Conservation (phyloP, 2,797 vertebrate genomes). For the Coranthus polyacanthus region DNA sequence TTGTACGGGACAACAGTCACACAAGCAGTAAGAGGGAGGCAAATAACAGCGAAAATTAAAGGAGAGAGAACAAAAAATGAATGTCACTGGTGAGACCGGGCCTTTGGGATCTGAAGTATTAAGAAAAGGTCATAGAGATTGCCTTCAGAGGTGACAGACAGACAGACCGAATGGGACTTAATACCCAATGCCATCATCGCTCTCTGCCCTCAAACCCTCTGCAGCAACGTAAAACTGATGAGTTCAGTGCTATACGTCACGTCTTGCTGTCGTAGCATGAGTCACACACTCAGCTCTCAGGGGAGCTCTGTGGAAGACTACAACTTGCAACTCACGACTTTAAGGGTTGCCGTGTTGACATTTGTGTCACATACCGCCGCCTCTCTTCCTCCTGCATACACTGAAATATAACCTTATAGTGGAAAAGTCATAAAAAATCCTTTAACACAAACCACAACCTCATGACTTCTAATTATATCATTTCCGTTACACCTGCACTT, state of each 20-base stretch:
- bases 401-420: slow-evolving; percentile 10
- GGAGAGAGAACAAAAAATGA: slow-evolving; percentile 32
- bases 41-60: slow-evolving; percentile 27
- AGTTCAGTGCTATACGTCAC: slow-evolving; percentile 40
- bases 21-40: no score
- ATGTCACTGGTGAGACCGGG: slow-evolving; percentile 22
- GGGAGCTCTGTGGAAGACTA: slow-evolving; percentile 29
- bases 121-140: slow-evolving; percentile 30
- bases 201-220: slow-evolving; percentile 18
- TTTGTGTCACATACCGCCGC: slow-evolving; percentile 19
- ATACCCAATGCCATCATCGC: slow-evolving; percentile 35
- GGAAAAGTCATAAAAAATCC: slow-evolving; percentile 4
- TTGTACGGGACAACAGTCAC: no score
- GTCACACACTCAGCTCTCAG: slow-evolving; percentile 37
- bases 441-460: background rate
- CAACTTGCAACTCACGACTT: slow-evolving; percentile 33
- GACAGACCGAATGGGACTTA: no score
- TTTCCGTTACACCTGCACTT: slow-evolving; percentile 33
- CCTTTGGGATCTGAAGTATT: slow-evolving; percentile 39
- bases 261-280: slow-evolving; percentile 41
- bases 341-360: slow-evolving; percentile 19
- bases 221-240: slow-evolving; percentile 9
- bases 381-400: slow-evolving; percentile 1
- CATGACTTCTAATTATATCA: background rate
- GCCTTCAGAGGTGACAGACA: slow-evolving; percentile 20